phyloP scores from a whole-genome alignment of 2,113 vertebrate species.

The Girardinichthys multiradiatus region DNA sequence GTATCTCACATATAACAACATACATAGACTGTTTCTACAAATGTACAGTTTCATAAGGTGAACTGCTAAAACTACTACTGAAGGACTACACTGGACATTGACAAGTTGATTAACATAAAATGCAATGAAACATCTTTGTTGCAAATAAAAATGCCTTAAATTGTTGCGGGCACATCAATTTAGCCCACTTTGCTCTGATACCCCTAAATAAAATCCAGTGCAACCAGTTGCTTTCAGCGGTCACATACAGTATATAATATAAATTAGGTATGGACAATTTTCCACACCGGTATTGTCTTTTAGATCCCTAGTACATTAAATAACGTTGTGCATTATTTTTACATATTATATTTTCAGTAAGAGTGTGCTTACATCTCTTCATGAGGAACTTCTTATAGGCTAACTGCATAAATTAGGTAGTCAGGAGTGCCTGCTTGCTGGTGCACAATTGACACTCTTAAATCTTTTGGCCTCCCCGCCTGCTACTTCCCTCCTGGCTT shows the following conservation, averaged over 20 bases:
- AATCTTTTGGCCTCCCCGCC: conserved; percentile 4
- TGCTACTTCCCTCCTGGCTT: conserved; percentile 7
- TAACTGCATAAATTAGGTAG: not conserved
- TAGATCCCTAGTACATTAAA: not conserved
- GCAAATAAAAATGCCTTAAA: too few species aligned
- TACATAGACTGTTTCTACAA: conserved; percentile 5
- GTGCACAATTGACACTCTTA: conserved; percentile 7
- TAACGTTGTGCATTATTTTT: not conserved
- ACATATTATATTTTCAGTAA: not conserved
- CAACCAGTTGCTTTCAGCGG: too few species aligned
- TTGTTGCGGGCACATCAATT: too few species aligned
- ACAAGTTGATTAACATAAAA: conserved; percentile 3
- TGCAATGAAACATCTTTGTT: not conserved
- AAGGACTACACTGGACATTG: not conserved
- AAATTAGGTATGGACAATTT: too few species aligned
- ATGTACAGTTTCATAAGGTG: not conserved
- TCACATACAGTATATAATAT: too few species aligned
- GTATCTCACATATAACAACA: not conserved
- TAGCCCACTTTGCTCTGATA: too few species aligned
- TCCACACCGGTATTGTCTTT: not conserved
- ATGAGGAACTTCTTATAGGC: not conserved
- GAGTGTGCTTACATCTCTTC: not conserved
- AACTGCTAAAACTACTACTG: not conserved
- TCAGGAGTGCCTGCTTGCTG: not conserved
- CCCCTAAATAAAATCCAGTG: too few species aligned